These are phyloP conservation scores for Pocillopora grandis DNA, from an alignment of 92 coral and sea anemone genomes.

Conservation along the genomic window DNA sequence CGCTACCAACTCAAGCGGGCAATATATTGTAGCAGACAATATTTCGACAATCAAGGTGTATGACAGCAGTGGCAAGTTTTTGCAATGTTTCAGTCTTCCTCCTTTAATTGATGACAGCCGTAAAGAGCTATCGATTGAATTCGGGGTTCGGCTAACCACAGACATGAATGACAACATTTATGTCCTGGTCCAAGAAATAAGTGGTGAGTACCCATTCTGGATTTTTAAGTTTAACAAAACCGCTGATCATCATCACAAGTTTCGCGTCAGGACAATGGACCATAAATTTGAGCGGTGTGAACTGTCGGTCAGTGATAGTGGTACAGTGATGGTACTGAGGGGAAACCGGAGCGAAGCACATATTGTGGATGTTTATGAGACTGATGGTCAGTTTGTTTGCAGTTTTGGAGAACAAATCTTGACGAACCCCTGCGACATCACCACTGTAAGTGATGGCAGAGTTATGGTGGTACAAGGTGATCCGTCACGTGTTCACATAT, in stretches of 20 bases:
- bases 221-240: background rate
- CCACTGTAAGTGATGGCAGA: background rate
- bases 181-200: too few species aligned
- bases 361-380: background rate
- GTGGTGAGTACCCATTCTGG: background rate
- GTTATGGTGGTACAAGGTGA: too few species aligned
- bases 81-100: background rate
- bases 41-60: conserved; percentile 47
- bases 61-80: conserved; percentile 43
- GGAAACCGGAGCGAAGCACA: too few species aligned
- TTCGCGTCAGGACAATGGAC: background rate
- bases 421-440: background rate
- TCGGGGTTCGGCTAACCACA: conserved; percentile 1
- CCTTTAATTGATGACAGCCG: background rate
- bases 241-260: background rate
- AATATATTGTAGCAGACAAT: conserved; percentile 52
- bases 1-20: conserved; percentile 38
- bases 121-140: too few species aligned
- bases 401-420: background rate
- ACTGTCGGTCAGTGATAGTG: background rate
- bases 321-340: background rate
- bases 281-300: too few species aligned
- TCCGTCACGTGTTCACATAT: too few species aligned
- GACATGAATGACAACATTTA: background rate
- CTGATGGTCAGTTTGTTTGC: background rate